Conservation (phyloP, 1,140 invertebrate genomes). For the Calycopis cecrops region DNA sequence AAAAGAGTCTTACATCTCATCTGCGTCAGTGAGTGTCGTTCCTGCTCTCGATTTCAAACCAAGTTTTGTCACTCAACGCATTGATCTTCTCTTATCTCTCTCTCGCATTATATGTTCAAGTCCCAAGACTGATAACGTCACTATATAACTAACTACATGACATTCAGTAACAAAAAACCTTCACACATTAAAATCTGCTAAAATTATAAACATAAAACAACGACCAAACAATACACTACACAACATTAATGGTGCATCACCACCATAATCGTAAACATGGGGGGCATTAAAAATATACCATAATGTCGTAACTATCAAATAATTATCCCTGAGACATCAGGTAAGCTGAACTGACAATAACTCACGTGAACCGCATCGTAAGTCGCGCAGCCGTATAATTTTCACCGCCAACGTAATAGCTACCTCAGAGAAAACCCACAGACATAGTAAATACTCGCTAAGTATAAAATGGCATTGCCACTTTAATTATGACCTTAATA, state of each 20-base stretch:
- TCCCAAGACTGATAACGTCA: no score
- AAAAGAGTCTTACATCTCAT: no score
- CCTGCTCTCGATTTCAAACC: no score
- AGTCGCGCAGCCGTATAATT: constrained; percentile 48
- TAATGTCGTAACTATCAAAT: constrained; percentile 24
- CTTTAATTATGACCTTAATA: constrained; percentile 64
- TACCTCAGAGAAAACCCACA: constrained; percentile 59
- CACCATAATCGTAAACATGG: constrained; percentile 31
- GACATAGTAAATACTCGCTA: constrained; percentile 49
- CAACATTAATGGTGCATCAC: not conserved
- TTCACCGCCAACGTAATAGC: constrained; percentile 44
- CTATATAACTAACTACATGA: no score
- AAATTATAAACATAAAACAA: no score
- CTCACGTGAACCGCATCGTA: constrained; percentile 45
- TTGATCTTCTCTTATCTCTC: no score
- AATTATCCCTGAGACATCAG: constrained; percentile 27
- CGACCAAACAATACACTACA: no score
- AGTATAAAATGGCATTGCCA: constrained; percentile 56
- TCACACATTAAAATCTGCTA: no score
- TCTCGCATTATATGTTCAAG: no score
- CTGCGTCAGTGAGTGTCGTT: no score
- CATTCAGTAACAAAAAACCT: no score
- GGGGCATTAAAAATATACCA: constrained; percentile 13
- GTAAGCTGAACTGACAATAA: constrained; percentile 41
- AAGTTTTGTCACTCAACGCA: no score